Evolutionary conservation across 2,888 invertebrate species (phyloP), one percentile per base, ranked within the genome.

Genomic region (Liodrosophila aerea): DNA sequence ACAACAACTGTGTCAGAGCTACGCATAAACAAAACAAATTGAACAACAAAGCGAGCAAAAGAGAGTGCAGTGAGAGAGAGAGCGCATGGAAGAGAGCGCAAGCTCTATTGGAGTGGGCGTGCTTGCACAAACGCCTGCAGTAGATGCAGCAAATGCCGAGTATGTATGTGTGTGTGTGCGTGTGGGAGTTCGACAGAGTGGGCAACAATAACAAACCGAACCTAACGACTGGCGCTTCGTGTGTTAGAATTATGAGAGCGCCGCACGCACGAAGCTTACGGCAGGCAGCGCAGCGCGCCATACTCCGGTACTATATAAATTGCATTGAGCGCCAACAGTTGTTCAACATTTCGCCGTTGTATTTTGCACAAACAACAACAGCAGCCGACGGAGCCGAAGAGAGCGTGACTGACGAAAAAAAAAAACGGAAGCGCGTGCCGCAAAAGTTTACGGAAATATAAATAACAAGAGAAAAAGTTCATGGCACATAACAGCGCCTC

Each of bases 401-500:
- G 65, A 73, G 54, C 52, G 66, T 50, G 43, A 54, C 27, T 64
- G 51, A 64, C 41, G 12, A 54, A 45, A 30, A 60, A 51, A 64
- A 47, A 41, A 60, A 59, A 61, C 77, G 77, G 78, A 84, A 81
- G 68, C 82, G 82, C 65, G 82, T 73, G 76, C 80, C 78, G 74
- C 78, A 78, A 78, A 80, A 85, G 85, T 82, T 84, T 85, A 85
- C 82, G 82, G 85, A 81, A 81, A 78, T 85, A 69, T 22, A 12
- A 63, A 65, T 51, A 69, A 63, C 51, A 70, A 46, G 27, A 34
- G 61, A 43, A 30, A 50, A 46, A 59, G 50, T 58, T 59, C 45
- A 58, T 22, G 22, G 22, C 22, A 22, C 22, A 22, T 22, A 22
- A 22, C 3, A 22, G 22, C 49, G 58, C 41, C 15, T 13, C 54